Conservation (phyloP, 64 coral and sea anemone genomes). For the Montipora cactus region DNA sequence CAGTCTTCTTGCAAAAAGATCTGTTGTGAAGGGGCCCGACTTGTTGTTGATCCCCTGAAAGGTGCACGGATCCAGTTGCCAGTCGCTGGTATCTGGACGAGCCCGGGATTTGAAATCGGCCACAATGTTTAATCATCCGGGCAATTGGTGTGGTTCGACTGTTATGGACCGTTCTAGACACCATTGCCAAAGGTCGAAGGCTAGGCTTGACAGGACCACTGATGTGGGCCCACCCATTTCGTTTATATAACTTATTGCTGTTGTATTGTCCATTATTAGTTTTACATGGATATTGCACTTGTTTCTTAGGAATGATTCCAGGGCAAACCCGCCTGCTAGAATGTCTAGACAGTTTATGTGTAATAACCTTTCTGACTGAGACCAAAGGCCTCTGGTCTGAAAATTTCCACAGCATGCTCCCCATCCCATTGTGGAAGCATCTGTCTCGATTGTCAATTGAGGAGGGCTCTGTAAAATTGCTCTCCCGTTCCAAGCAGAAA, state of each 20-base stretch:
- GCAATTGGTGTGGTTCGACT: too few species aligned
- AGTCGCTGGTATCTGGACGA: background rate
- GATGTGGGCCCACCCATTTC: too few species aligned
- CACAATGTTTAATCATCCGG: too few species aligned
- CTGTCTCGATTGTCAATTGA: background rate
- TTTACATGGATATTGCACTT: too few species aligned
- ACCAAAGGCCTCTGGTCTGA: background rate
- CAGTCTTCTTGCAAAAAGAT: constrained; percentile 41
- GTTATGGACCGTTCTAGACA: background rate
- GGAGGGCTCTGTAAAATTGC: background rate
- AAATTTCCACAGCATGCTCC: background rate
- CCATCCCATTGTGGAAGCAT: background rate
- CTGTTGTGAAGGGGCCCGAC: background rate
- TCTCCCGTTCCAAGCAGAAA: background rate
- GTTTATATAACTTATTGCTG: too few species aligned
- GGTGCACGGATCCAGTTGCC: background rate
- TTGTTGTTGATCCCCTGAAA: background rate
- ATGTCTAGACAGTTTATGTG: background rate
- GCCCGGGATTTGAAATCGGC: background rate
- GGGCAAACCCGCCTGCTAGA: too few species aligned
- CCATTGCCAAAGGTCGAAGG: background rate
- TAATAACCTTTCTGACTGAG: background rate
- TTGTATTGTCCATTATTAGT: too few species aligned
- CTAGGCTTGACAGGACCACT: background rate
- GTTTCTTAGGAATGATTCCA: too few species aligned